These are phyloP conservation scores for Takifugu flavidus DNA, from an alignment of 2,113 vertebrate genomes.

Conservation along the genomic window DNA sequence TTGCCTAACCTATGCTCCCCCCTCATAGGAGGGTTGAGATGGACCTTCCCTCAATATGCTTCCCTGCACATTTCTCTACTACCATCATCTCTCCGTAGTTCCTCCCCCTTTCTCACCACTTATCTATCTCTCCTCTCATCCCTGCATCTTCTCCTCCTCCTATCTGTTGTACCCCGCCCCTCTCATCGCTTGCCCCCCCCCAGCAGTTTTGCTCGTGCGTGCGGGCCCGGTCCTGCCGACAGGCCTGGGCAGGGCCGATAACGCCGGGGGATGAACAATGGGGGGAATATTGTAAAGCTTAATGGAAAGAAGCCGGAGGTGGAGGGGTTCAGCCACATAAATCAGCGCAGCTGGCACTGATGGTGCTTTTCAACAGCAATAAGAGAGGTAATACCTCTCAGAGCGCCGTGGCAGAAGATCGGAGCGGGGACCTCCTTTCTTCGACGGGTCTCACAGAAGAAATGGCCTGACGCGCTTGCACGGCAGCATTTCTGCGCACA, in stretches of 20 bases:
- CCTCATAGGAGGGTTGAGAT: constrained; percentile 29
- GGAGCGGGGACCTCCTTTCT: constrained; percentile 30
- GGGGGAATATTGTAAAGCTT: constrained; percentile 71
- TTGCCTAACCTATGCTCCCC: constrained; percentile 31
- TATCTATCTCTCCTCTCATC: constrained; percentile 39
- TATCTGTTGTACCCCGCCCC: constrained; percentile 29
- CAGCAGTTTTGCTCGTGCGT: constrained; percentile 29
- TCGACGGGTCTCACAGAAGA: constrained; percentile 40
- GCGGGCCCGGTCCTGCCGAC: constrained; percentile 51
- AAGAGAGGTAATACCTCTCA: constrained; percentile 69
- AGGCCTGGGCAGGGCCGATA: constrained; percentile 69
- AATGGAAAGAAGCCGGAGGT: constrained; percentile 73
- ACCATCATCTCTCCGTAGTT: constrained; percentile 18
- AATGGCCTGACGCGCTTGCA: constrained; percentile 32
- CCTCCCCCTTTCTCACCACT: constrained; percentile 16
- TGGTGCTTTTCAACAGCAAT: constrained; percentile 75
- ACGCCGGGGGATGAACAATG: constrained; percentile 68
- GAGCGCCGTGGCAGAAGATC: constrained; percentile 27
- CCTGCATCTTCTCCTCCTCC: constrained; percentile 13
- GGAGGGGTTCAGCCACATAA: constrained; percentile 71
- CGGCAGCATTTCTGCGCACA: background rate
- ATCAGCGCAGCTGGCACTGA: constrained; percentile 71
- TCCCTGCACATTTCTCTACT: constrained; percentile 35
- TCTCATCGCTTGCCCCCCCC: background rate
- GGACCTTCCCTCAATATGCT: constrained; percentile 47